Base-by-base conservation (phyloP, 2,888 invertebrate genomes). In the Gymnosoma rotundatum region DNA sequence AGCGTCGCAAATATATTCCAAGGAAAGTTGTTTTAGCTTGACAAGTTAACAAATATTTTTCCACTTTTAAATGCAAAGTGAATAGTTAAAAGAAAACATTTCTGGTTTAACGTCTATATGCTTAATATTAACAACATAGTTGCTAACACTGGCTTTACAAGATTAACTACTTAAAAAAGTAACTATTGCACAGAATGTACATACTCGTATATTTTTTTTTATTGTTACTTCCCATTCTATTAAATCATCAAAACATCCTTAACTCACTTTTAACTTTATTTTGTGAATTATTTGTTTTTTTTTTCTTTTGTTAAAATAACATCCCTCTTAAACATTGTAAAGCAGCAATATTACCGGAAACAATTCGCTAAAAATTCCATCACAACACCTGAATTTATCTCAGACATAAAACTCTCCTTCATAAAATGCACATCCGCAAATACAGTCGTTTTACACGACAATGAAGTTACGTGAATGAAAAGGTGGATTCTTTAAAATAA, bases 261-360 rank as follows among this genome's bases (percentile, higher is more conserved):
- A 54, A 32, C 52, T 69, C 16, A n/a, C 32, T 18, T 63, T 70
- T 9, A 21, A 72, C 21, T 48, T 45, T 64, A 8, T 69, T 78
- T 61, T 14, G 60, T 66, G 50, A 67, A 67, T 67, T 60, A 60
- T 61, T 42, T 32, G 67, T 52, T 50, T 10, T 38, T 32, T 76
- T 52, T 50, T 10, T 38, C 20, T 38, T 50, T 14, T 38, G 20
- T 21, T 75, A 5, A 21, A 75, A 75, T 50, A 69, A 75, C 63
- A 69, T 58, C 64, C 58, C 50, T 75, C 64, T 70, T 70, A 81
- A 70, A 70, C 75, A 52, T 69, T 56, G 54, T 63, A 38, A 70
- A 63, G 21, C 20, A 63, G 70, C n/a, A 36, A 75, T 52, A 63
- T 56, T 18, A 60, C 8, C 56, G 73, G 73, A 70, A 76, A 66